Percentiles rank a stretch among this genome's conserved stretches.
Conservation (phyloP, 2,888 invertebrate genomes). For the Trichopoda pennipes region DNA sequence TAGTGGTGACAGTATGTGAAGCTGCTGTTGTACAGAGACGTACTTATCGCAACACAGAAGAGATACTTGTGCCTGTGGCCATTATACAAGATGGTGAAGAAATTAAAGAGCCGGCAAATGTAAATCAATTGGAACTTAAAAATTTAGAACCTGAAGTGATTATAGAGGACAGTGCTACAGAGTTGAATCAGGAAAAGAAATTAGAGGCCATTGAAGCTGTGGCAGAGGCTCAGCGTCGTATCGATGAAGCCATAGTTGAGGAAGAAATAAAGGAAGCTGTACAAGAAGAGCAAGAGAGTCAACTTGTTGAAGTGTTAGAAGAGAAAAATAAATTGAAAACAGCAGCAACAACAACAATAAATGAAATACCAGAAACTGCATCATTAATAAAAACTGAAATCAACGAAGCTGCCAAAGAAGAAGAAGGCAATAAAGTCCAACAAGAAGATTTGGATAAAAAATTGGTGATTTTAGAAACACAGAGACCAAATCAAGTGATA, state of each 20-base stretch:
- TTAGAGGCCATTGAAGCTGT: conserved; percentile 64
- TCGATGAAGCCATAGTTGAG: conserved; percentile 61
- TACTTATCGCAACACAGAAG: conserved; percentile 56
- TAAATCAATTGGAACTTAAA: conserved; percentile 51
- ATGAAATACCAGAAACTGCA: conserved; percentile 2
- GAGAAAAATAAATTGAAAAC: conserved; percentile 30
- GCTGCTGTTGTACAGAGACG: conserved; percentile 45
- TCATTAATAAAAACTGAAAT: conserved; percentile 32
- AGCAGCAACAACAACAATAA: not conserved
- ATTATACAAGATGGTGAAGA: conserved; percentile 64
- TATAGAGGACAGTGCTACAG: conserved; percentile 65
- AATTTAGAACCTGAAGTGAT: conserved; percentile 55
- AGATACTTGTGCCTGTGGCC: conserved; percentile 67
- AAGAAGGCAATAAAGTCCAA: conserved; percentile 7
- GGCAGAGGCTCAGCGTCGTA: conserved; percentile 63
- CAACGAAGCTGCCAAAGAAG: conserved; percentile 17
- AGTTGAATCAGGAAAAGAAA: conserved; percentile 64
- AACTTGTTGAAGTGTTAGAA: conserved; percentile 46
- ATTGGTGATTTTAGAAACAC: not conserved
- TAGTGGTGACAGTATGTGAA: conserved; percentile 10
- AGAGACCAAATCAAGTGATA: conserved; percentile 13
- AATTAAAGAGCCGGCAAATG: conserved; percentile 47
- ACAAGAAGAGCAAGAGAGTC: conserved; percentile 53
- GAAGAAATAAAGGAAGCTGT: conserved; percentile 64
- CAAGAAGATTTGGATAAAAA: conserved; percentile 56